phyloP scores from a whole-genome alignment of 2,888 invertebrate species.

The Hirtodrosophila cameraria region DNA sequence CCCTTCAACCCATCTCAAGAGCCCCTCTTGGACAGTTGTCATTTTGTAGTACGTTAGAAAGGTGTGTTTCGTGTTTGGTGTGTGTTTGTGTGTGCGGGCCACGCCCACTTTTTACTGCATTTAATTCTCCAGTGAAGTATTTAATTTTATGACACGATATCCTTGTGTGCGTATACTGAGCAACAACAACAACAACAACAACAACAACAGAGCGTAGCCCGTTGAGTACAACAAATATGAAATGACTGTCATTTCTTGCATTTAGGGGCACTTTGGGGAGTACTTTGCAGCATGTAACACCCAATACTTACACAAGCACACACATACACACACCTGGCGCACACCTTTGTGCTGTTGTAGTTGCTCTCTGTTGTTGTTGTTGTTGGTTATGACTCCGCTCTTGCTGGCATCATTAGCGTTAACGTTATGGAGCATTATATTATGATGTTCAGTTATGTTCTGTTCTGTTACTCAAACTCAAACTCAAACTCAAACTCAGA shows the following conservation, averaged over 20 bases:
- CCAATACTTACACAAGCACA: constrained; percentile 64
- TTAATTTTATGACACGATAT: constrained; percentile 81
- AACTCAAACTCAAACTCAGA: no score
- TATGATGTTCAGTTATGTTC: constrained; percentile 51
- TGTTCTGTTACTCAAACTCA: constrained; percentile 18
- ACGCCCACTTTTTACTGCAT: constrained; percentile 78
- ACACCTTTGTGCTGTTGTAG: constrained; percentile 45
- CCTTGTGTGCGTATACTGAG: constrained; percentile 61
- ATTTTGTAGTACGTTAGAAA: constrained; percentile 29
- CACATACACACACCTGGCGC: constrained; percentile 47
- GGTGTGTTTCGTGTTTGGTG: constrained; percentile 54
- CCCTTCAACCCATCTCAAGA: not conserved
- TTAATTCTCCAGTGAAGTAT: constrained; percentile 81
- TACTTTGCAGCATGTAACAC: constrained; percentile 77
- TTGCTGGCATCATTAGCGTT: constrained; percentile 78
- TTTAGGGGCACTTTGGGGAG: constrained; percentile 81
- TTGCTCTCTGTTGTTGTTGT: constrained; percentile 38
- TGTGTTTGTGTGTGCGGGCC: constrained; percentile 21
- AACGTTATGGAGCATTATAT: constrained; percentile 75
- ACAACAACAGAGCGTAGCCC: constrained; percentile 48
- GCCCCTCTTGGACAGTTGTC: constrained; percentile 21
- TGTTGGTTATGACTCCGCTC: constrained; percentile 46
- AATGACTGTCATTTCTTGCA: constrained; percentile 79
- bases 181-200: constrained; percentile 32
- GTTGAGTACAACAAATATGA: constrained; percentile 73